phyloP scores from a whole-genome alignment of 2,113 vertebrate species.

The Neotoma lepida region DNA sequence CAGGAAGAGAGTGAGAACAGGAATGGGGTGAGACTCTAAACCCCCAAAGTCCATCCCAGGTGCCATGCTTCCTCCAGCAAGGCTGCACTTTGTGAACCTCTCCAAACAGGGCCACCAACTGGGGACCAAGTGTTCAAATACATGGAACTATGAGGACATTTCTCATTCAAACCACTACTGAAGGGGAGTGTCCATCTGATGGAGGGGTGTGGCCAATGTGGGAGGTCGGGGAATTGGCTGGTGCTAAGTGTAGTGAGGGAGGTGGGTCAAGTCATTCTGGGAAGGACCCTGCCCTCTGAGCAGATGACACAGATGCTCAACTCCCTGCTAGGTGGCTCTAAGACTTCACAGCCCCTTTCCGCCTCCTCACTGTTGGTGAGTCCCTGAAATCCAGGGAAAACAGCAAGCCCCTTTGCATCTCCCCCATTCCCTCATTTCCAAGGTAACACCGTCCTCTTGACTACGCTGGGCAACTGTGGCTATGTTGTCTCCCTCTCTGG shows the following conservation, averaged over 20 bases:
- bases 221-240: too few species aligned
- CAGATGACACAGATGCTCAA: not conserved
- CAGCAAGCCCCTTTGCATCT: fast-evolving
- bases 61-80: not conserved
- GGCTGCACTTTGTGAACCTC: not conserved
- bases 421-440: fast-evolving
- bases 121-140: not conserved
- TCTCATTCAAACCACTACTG: not conserved
- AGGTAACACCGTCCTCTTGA: not conserved
- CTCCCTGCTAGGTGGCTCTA: not conserved
- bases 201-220: not conserved
- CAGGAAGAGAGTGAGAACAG: not conserved
- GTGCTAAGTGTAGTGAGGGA: fast-evolving
- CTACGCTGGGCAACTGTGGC: not conserved
- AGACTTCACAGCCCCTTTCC: not conserved
- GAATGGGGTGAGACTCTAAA: not conserved
- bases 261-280: not conserved
- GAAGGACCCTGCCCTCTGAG: not conserved
- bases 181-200: too few species aligned
- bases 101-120: not conserved
- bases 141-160: too few species aligned
- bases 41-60: too few species aligned
- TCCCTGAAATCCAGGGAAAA: not conserved
- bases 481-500: not conserved
- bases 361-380: fast-evolving